A percentile compares a stretch with the other conserved stretches of the same genome.
Conservation (phyloP, 2,888 invertebrate species). For the Yponomeuta evonymella region DNA sequence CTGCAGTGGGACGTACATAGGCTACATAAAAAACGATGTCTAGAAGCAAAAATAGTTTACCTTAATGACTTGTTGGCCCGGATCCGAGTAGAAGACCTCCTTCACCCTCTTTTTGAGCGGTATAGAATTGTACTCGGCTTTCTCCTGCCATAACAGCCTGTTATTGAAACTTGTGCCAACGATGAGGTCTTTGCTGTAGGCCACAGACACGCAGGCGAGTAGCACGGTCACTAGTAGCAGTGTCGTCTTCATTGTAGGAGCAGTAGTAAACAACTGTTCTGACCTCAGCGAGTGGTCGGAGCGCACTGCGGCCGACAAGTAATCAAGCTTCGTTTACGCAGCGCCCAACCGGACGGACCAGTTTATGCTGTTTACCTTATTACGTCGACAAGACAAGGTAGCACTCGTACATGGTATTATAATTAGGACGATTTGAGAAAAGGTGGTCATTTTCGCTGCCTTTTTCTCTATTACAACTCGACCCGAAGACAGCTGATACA, state of each 20-base stretch:
- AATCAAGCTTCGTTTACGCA: not conserved
- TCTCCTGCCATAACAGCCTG: slow-evolving; percentile 56
- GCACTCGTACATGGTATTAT: too few species aligned
- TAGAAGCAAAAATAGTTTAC: slow-evolving; percentile 30
- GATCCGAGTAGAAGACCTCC: slow-evolving; percentile 62
- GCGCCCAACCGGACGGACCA: slow-evolving; percentile 9
- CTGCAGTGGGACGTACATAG: too few species aligned
- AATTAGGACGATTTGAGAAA: too few species aligned
- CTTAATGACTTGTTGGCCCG: slow-evolving; percentile 67
- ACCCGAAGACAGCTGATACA: too few species aligned
- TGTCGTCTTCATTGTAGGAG: slow-evolving; percentile 49
- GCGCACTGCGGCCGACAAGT: not conserved
- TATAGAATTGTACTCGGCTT: slow-evolving; percentile 61
- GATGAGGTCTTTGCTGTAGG: slow-evolving; percentile 59
- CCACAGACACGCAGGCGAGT: slow-evolving; percentile 44
- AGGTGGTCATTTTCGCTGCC: too few species aligned
- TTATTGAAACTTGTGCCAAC: slow-evolving; percentile 64
- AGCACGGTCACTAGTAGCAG: slow-evolving; percentile 44
- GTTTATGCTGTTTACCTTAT: slow-evolving; percentile 14
- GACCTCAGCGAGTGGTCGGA: not conserved
- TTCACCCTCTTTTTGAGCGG: slow-evolving; percentile 67
- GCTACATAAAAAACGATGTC: too few species aligned
- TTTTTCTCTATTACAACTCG: too few species aligned
- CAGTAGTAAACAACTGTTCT: not conserved
- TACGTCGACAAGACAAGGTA: not conserved